These are phyloP conservation scores for Noturus placidus DNA, from an alignment of 2,113 vertebrate genomes.

Conservation along the genomic window DNA sequence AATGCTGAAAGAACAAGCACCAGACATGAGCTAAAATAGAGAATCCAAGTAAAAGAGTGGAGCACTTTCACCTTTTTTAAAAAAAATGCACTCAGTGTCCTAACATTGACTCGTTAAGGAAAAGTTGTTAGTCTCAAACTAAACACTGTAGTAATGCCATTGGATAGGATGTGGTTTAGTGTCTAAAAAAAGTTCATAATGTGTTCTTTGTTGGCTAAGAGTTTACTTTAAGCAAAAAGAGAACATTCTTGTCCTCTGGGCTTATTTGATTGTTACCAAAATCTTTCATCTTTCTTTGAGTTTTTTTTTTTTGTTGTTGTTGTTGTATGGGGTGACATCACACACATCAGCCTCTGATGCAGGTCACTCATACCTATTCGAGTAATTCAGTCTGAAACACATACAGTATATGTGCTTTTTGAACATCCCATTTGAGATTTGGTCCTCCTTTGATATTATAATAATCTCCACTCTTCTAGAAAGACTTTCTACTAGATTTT, in stretches of 20 bases:
- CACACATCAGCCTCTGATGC: not conserved
- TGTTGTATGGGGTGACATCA: not conserved
- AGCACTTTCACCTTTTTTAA: constrained; percentile 61
- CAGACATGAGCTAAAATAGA: constrained; percentile 72
- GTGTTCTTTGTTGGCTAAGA: constrained; percentile 59
- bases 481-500: not conserved
- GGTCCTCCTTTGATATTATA: not conserved
- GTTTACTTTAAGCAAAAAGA: constrained; percentile 62
- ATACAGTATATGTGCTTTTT: not conserved
- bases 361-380: too few relatives aligned
- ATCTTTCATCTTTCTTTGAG: not conserved
- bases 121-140: constrained; percentile 59
- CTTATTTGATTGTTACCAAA: not conserved
- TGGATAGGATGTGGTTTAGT: constrained; percentile 55
- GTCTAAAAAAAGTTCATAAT: constrained; percentile 56
- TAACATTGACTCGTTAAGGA: constrained; percentile 59
- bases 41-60: constrained; percentile 57
- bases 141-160: constrained; percentile 60
- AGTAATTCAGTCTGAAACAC: too few relatives aligned
- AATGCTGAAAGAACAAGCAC: constrained; percentile 58
- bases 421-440: not conserved
- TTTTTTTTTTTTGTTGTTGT: not conserved
- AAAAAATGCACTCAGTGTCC: constrained; percentile 61
- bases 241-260: constrained; percentile 12
- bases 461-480: not conserved